Evolutionary conservation across 2,888 invertebrate genomes (phyloP), one percentile per base, ranked within the genome.

Genomic region (Lasioglossum morio): DNA sequence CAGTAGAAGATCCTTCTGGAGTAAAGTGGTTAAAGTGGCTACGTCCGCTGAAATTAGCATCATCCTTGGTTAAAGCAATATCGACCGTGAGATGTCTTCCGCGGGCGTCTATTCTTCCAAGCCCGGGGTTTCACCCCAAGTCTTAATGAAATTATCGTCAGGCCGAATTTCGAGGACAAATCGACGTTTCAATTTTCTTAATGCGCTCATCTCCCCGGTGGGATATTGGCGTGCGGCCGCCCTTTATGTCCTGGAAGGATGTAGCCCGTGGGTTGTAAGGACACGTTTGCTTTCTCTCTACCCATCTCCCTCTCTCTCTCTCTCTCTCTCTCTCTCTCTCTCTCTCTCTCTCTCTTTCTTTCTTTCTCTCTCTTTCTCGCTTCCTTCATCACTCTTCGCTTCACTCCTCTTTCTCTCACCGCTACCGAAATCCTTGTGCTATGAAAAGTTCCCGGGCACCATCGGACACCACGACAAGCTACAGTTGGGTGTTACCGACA

Each of bases 171-270:
- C 92, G 94, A 85, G 90, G 93, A 94, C 94, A 94, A 95, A 95
- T 95, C 95, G 95, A 94, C 95, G 94, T 95, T 95, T 95, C 95
- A 95, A 95, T 95, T 95, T 95, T 94, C 93, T 94, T 95, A 95
- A 95, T 95, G 95, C 94, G 89, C 88, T 89, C 89, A 86, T 88
- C 86, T 86, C 87, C 91, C 92, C 91, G 84, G 82, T 91, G 93
- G 93, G 89, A 87, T 88, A 84, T 86, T 77, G 87, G 84, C 84
- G 84, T 48, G 86, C 66, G 74, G 60, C 82, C 79, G 69, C 60
- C 74, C 72, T 78, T 63, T 37, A 72, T 30, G 27, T 27, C 12
- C 72, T 70, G 79, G 87, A 87, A 89, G 85, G 90, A 92, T 79
- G 87, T 88, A 74, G 79, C 80, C 80, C 72, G 57, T 69, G 75